Evolutionary conservation across 2,797 vertebrate species (phyloP).

Genomic region (Tauraco hartlaubi): DNA sequence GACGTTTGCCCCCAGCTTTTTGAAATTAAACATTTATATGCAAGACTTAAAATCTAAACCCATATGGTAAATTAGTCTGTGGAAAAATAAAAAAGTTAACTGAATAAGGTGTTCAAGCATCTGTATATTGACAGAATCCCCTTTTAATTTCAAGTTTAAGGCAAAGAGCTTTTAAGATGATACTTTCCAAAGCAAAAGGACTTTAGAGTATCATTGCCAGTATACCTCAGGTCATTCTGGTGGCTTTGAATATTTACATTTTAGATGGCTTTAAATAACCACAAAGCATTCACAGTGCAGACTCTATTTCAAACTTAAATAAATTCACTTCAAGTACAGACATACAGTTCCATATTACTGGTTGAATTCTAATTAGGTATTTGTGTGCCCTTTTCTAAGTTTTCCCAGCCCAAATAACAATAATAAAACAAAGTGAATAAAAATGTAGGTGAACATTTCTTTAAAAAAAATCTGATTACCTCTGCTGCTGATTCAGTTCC

Average conservation of each 20-base stretch:
- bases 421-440: slow-evolving; percentile 66
- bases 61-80: neutral
- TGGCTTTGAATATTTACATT: neutral
- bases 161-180: slow-evolving; percentile 52
- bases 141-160: slow-evolving; percentile 44
- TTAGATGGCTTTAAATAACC: neutral
- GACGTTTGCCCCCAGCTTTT: neutral
- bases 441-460: slow-evolving; percentile 75
- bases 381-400: neutral
- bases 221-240: neutral
- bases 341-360: neutral
- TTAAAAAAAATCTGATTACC: slow-evolving; percentile 83
- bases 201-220: neutral
- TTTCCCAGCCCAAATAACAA: slow-evolving; percentile 43
- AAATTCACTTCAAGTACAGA: neutral
- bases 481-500: slow-evolving; percentile 84
- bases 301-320: neutral
- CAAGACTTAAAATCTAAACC: neutral
- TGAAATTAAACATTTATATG: neutral
- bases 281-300: neutral
- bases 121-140: neutral
- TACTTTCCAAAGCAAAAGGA: slow-evolving; percentile 6
- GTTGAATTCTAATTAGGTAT: neutral
- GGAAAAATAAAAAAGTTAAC: neutral
- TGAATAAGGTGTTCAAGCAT: neutral